phyloP scores from a whole-genome alignment of 2,888 invertebrate species.

The Noctua comes region DNA sequence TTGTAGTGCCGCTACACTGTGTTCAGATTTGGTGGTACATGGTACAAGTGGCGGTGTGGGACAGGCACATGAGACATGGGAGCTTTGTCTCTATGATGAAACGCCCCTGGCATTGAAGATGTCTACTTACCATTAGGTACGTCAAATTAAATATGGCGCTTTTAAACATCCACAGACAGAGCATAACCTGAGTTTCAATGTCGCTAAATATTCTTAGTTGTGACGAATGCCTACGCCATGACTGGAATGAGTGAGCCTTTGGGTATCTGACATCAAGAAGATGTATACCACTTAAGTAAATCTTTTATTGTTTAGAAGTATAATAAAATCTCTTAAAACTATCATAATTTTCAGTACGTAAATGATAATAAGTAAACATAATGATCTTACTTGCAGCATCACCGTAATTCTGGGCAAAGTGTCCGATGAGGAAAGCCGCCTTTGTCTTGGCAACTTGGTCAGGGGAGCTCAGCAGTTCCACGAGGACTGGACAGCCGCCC shows the following conservation, averaged over 20 bases:
- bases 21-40: too few species aligned
- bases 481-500: conserved; percentile 92
- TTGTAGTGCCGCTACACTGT: too few species aligned
- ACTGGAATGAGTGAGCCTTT: background rate
- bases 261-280: background rate
- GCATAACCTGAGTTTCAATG: too few species aligned
- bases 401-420: conserved; percentile 89
- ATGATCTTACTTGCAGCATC: conserved; percentile 88
- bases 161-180: background rate
- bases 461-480: conserved; percentile 90
- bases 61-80: too few species aligned
- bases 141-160: background rate
- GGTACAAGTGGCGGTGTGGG: too few species aligned
- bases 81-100: too few species aligned
- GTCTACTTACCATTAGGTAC: too few species aligned
- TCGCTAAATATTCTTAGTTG: background rate
- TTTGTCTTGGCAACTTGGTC: conserved; percentile 92
- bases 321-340: background rate
- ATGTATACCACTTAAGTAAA: too few species aligned
- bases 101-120: too few species aligned
- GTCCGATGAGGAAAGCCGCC: conserved; percentile 93
- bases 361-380: background rate
- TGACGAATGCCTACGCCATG: background rate
- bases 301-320: too few species aligned
- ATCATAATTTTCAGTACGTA: background rate